Conservation (phyloP, 2,797 vertebrate species). For the Enteromius treurensis region DNA sequence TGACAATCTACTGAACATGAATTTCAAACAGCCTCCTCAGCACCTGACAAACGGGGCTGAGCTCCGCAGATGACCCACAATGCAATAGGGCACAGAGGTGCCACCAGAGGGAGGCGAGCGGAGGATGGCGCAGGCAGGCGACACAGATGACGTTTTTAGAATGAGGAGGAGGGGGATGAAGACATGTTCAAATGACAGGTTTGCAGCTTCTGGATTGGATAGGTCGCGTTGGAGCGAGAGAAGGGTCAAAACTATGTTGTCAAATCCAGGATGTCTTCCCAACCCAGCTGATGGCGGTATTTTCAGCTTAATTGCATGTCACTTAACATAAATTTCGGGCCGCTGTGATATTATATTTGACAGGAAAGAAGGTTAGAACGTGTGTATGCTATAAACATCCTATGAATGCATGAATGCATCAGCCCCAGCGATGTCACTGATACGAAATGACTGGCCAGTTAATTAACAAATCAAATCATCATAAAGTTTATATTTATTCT, state of each 20-base stretch:
- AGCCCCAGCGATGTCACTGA: background rate
- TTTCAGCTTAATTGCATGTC: constrained; percentile 33
- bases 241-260: constrained; percentile 66
- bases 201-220: constrained; percentile 50
- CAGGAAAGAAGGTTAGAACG: background rate
- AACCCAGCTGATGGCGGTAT: constrained; percentile 13
- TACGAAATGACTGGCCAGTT: background rate
- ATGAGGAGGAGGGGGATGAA: constrained; percentile 42
- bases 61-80: constrained; percentile 62
- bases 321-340: constrained; percentile 27
- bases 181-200: constrained; percentile 58
- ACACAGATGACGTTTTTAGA: constrained; percentile 20
- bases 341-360: background rate
- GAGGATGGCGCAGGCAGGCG: constrained; percentile 12
- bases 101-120: constrained; percentile 19
- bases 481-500: background rate
- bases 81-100: constrained; percentile 19
- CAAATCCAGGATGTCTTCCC: constrained; percentile 66
- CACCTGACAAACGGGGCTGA: constrained; percentile 83
- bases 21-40: constrained; percentile 88
- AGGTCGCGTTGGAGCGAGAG: constrained; percentile 61
- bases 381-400: background rate
- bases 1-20: constrained; percentile 75
- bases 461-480: background rate
- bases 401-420: background rate